Base-by-base conservation (phyloP, 2,113 vertebrate species). In the Neolamprologus fasciatus region DNA sequence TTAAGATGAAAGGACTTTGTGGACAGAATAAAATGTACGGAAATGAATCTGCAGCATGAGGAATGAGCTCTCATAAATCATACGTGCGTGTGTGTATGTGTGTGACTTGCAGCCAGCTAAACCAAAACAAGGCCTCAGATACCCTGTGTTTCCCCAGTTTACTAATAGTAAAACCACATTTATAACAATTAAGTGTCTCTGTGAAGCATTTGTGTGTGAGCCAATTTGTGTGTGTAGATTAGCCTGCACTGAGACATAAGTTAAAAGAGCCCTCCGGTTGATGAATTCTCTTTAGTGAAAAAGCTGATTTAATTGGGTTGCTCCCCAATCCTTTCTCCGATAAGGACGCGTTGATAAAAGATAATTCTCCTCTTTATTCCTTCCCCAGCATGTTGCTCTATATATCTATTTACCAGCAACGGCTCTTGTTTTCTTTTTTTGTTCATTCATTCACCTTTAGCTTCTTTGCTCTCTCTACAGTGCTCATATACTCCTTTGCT, bases 221-320 rank as follows among this genome's bases (percentile, higher is more conserved):
- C 51, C 55, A 23, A 23, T 85, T 26, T 87, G 55, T 54, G 86
- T 37, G 84, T 79, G 51, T 1, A 51, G 83, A 87, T 94, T 84
- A 89, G 63, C 81, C 71, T 28, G 71, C 31, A n/a, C 58, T 57
- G 82, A 92, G 86, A 91, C 90, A 79, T 26, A 71, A 87, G 90
- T 92, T 94, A 83, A 94, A 93, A 89, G 89, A 91, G 58, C 87
- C 90, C 90, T 94, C 78, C 11, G 91, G 88, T 92, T 92, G 89
- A 94, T 94, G 86, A 93, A 95, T 92, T 92, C 89, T 92, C 91
- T 93, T 92, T 89, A 87, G 90, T 86, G 88, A 92, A 89, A 92
- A 91, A 89, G 93, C 87, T 80, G 80, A 91, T 94, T 95, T 93
- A 95, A 95, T 95, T 94, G 92, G 91, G 71, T 87, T 89, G 89